Evolutionary conservation across 1,140 invertebrate species (phyloP).

Genomic region (Penaeus chinensis): DNA sequence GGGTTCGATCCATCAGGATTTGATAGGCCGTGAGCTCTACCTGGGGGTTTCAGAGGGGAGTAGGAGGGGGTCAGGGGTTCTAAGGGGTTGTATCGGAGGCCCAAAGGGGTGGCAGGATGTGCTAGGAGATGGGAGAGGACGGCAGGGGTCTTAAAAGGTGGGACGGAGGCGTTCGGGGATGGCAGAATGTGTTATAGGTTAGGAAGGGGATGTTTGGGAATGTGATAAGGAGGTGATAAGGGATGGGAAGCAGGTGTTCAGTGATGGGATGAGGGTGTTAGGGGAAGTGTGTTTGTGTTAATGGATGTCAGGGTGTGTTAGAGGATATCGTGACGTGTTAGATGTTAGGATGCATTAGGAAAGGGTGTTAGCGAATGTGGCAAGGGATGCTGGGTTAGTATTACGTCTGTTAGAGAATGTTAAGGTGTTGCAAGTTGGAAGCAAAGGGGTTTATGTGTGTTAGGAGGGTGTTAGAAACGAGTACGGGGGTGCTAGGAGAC

Average conservation of each 20-base stretch:
- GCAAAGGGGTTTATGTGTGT: too few relatives aligned
- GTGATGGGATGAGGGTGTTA: too few relatives aligned
- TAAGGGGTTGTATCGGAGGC: neutral
- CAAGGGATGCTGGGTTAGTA: too few relatives aligned
- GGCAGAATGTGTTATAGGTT: neutral
- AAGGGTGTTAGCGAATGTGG: too few relatives aligned
- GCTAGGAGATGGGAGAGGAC: neutral
- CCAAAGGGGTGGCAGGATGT: neutral
- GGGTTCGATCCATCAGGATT: slow-evolving; percentile 52
- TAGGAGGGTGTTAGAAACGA: too few relatives aligned
- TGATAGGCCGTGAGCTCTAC: slow-evolving; percentile 36
- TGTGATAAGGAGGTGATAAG: neutral
- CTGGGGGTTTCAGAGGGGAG: neutral
- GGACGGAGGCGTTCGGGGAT: neutral
- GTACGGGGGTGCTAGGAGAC: too few relatives aligned
- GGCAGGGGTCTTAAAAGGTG: neutral
- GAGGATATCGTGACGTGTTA: too few relatives aligned
- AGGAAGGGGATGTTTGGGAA: neutral
- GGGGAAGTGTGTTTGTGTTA: too few relatives aligned
- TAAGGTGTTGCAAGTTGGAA: too few relatives aligned
- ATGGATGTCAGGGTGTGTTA: too few relatives aligned
- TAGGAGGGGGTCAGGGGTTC: neutral
- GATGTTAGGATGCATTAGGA: too few relatives aligned
- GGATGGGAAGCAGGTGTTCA: neutral
- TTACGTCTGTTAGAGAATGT: too few relatives aligned